phyloP scores from a whole-genome alignment of 1,140 invertebrate genomes.

The Habropoda laboriosa region DNA sequence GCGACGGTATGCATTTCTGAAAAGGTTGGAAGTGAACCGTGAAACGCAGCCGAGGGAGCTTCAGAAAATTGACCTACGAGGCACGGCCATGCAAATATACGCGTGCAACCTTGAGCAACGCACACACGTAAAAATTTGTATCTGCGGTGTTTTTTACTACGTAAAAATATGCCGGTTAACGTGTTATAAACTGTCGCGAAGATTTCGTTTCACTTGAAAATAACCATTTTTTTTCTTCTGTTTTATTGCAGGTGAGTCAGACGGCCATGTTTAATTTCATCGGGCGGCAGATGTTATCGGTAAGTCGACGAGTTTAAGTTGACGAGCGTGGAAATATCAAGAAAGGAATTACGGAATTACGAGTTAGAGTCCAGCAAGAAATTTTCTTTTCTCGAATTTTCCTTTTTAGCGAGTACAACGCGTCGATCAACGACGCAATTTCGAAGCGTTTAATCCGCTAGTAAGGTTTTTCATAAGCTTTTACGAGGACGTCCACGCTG shows the following conservation, averaged over 20 bases:
- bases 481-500: not conserved
- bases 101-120: not conserved
- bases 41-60: not conserved
- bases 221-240: not conserved
- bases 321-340: too few relatives aligned
- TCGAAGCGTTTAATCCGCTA: not conserved
- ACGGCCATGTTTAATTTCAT: not conserved
- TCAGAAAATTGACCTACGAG: conserved; percentile 19
- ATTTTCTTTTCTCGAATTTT: too few relatives aligned
- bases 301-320: conserved; percentile 3
- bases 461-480: conserved; percentile 2
- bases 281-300: not conserved
- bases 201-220: not conserved
- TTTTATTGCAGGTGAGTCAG: conserved; percentile 10
- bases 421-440: not conserved
- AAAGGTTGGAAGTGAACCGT: conserved; percentile 31
- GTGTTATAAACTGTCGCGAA: not conserved
- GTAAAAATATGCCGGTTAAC: conserved; percentile 14
- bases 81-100: not conserved
- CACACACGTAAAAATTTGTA: not conserved
- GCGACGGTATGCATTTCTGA: conserved; percentile 30
- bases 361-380: too few relatives aligned
- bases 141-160: not conserved
- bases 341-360: too few relatives aligned
- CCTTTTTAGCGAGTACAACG: too few relatives aligned